A percentile compares a stretch with the other conserved stretches of the same genome.
Conservation (phyloP, 2,888 invertebrate genomes). For the Taenaris catops region DNA sequence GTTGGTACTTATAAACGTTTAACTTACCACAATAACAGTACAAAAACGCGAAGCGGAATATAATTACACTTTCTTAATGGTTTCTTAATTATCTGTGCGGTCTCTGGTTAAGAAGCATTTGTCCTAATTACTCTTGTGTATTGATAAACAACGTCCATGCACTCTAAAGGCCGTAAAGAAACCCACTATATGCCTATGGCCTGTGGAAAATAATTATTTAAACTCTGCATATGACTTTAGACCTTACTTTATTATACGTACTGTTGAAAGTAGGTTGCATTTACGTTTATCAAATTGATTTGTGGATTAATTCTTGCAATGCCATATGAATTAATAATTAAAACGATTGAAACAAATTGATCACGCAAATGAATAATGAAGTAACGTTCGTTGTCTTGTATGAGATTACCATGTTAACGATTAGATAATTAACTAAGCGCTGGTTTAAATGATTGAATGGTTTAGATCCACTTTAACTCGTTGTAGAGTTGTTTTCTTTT, state of each 20-base stretch:
- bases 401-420: constrained; percentile 7
- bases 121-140: constrained; percentile 23
- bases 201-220: neutral
- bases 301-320: constrained; percentile 24
- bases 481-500: neutral
- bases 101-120: constrained; percentile 19
- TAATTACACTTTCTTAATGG: constrained; percentile 2
- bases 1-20: no score
- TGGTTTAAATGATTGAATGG: constrained; percentile 2
- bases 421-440: constrained; percentile 1
- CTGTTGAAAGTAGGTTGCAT: neutral
- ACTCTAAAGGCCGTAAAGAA: constrained; percentile 2
- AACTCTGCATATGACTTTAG: neutral
- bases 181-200: neutral
- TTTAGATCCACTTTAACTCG: constrained; percentile 1
- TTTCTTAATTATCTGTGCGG: constrained; percentile 12
- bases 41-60: neutral
- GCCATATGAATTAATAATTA: constrained; percentile 24
- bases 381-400: constrained; percentile 4
- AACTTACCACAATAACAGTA: no score
- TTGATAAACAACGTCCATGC: constrained; percentile 23
- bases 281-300: constrained; percentile 1
- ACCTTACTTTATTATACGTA: neutral
- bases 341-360: constrained; percentile 16
- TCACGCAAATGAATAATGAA: constrained; percentile 21